Conservation (phyloP, 2,888 invertebrate genomes). For the Phyllotreta striolata region DNA sequence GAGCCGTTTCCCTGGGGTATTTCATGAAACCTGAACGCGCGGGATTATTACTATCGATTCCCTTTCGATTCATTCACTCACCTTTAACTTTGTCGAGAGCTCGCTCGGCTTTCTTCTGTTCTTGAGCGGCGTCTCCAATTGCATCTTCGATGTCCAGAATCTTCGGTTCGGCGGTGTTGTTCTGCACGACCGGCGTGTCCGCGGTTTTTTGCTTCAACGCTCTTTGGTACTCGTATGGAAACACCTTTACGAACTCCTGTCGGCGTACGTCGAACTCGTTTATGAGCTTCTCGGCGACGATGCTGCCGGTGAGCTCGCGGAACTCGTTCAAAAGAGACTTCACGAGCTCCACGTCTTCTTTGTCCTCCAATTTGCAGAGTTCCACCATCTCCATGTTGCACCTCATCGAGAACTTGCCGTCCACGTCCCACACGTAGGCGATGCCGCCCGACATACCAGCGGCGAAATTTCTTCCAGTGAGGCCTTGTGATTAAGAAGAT, state of each 20-base stretch:
- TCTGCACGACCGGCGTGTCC: constrained; percentile 49
- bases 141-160: constrained; percentile 86
- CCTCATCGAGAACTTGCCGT: constrained; percentile 83
- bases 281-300: constrained; percentile 82
- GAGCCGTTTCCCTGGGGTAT: constrained; percentile 86
- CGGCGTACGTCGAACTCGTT: constrained; percentile 77
- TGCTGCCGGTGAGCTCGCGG: constrained; percentile 79
- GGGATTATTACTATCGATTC: constrained; percentile 31
- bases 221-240: constrained; percentile 95
- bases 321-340: constrained; percentile 84
- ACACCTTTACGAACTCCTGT: constrained; percentile 90
- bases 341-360: constrained; percentile 81
- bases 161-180: constrained; percentile 58
- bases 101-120: constrained; percentile 83
- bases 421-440: constrained; percentile 92
- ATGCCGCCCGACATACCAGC: constrained; percentile 97
- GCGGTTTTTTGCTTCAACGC: constrained; percentile 75
- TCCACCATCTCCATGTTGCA: constrained; percentile 98
- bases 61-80: constrained; percentile 6
- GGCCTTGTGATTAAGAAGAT: constrained; percentile 63
- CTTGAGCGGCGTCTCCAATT: constrained; percentile 77
- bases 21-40: constrained; percentile 83
- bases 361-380: constrained; percentile 78
- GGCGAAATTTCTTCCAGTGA: constrained; percentile 97
- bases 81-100: constrained; percentile 80